A percentile compares a stretch with the other conserved stretches of the same genome.
phyloP scores from a whole-genome alignment of 2,113 vertebrate genomes.

The Nycticryphes semicollaris region DNA sequence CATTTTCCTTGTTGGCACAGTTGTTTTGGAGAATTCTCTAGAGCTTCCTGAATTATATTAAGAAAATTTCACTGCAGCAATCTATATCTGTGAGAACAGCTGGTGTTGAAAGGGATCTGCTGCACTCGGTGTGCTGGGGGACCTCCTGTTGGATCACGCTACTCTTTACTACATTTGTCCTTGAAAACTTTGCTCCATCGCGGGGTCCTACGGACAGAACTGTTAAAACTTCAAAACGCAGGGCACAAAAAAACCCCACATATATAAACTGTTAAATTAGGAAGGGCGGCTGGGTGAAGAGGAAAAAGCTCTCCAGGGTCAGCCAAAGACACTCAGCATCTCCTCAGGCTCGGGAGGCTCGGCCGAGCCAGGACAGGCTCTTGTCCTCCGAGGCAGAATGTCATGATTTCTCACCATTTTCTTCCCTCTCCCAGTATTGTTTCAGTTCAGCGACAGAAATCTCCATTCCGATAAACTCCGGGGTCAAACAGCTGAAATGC shows the following conservation, averaged over 20 bases:
- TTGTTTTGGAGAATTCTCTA: constrained; percentile 96
- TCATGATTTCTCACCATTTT: not conserved
- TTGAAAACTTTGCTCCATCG: constrained; percentile 79
- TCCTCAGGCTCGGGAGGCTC: not conserved
- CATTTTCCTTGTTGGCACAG: constrained; percentile 95
- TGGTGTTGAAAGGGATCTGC: constrained; percentile 95
- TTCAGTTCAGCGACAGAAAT: constrained; percentile 9
- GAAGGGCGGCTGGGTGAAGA: not conserved
- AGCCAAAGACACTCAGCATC: not conserved
- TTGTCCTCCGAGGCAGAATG: not conserved
- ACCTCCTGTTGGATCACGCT: constrained; percentile 86
- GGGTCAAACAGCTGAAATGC: constrained; percentile 40
- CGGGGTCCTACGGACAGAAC: constrained; percentile 15
- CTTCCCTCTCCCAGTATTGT: constrained; percentile 36
- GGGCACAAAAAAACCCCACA: constrained; percentile 29
- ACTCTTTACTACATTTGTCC: constrained; percentile 90
- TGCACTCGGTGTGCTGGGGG: constrained; percentile 86
- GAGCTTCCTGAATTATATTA: constrained; percentile 99
- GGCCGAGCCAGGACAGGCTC: not conserved
- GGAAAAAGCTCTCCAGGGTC: not conserved
- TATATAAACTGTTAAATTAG: not conserved
- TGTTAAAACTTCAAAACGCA: constrained; percentile 44
- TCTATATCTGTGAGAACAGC: constrained; percentile 98
- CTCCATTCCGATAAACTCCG: not conserved
- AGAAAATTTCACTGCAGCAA: constrained; percentile 93